phyloP scores from a whole-genome alignment of 2,797 vertebrate species.

The Fistularia tabacaria region DNA sequence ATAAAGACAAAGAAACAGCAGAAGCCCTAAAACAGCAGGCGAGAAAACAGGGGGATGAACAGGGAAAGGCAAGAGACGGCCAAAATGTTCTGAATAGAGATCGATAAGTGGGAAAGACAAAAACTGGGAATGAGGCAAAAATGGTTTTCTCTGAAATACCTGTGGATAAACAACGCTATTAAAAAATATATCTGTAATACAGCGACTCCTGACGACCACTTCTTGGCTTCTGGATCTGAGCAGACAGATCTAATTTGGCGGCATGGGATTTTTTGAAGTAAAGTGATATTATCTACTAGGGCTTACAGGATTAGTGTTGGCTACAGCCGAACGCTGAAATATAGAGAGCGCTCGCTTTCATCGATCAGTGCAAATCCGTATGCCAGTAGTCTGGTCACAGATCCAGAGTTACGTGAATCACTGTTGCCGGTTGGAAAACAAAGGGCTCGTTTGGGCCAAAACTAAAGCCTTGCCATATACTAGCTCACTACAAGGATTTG shows the following conservation, averaged over 20 bases:
- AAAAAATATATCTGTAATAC: conserved; percentile 9
- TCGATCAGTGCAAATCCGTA: conserved; percentile 42
- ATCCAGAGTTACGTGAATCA: conserved; percentile 39
- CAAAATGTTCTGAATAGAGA: conserved; percentile 34
- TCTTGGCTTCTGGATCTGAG: conserved; percentile 24
- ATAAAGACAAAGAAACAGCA: conserved; percentile 69
- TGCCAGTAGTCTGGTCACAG: conserved; percentile 39
- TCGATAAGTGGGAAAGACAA: conserved; percentile 8
- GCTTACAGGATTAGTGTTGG: conserved; percentile 61
- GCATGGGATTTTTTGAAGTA: conserved; percentile 18
- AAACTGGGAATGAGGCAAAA: no score
- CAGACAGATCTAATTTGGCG: no score
- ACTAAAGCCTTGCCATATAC: conserved; percentile 45
- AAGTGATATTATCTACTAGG: conserved; percentile 69
- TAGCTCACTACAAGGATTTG: conserved; percentile 47
- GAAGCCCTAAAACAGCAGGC: conserved; percentile 56
- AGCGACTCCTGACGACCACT: neutral
- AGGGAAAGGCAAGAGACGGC: conserved; percentile 21
- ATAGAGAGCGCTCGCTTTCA: conserved; percentile 38
- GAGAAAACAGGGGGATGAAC: conserved; percentile 40
- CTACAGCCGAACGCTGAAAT: conserved; percentile 54
- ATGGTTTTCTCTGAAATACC: no score
- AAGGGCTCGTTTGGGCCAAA: conserved; percentile 23
- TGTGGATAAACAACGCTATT: conserved; percentile 7
- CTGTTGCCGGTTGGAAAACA: conserved; percentile 40